A percentile compares a stretch with the other conserved stretches of the same genome.
phyloP scores from a whole-genome alignment of 2,797 vertebrate genomes.

The Ibycter americanus region DNA sequence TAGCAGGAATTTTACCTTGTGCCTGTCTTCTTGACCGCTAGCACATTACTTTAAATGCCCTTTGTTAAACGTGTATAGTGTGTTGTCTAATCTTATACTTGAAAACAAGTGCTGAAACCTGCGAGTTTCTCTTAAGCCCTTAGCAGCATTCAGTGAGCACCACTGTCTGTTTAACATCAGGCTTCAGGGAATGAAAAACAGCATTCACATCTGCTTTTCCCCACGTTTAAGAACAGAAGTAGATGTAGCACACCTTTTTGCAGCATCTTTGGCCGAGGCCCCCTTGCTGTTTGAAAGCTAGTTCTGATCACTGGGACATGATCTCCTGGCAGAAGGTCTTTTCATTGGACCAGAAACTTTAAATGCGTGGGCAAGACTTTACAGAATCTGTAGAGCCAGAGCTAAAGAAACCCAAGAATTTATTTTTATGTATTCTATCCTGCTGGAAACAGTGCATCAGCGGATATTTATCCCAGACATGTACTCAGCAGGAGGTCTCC shows the following conservation, averaged over 20 bases:
- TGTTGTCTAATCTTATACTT: neutral
- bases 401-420: neutral
- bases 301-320: neutral
- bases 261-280: neutral
- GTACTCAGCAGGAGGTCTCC: neutral
- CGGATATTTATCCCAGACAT: neutral
- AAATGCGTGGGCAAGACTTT: neutral
- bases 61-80: neutral
- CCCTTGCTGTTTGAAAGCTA: neutral
- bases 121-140: neutral
- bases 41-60: neutral
- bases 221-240: neutral
- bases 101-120: neutral
- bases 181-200: neutral
- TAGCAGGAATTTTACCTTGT: neutral
- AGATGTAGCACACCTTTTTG: neutral
- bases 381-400: neutral
- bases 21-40: neutral
- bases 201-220: neutral
- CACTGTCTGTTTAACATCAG: neutral
- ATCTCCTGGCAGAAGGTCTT: neutral
- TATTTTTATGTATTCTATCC: neutral
- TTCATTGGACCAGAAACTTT: neutral
- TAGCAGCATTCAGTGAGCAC: neutral
- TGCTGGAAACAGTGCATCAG: neutral